These are phyloP conservation scores for Polyploca ridens DNA, from an alignment of 2,888 invertebrate species.

Conservation along the genomic window DNA sequence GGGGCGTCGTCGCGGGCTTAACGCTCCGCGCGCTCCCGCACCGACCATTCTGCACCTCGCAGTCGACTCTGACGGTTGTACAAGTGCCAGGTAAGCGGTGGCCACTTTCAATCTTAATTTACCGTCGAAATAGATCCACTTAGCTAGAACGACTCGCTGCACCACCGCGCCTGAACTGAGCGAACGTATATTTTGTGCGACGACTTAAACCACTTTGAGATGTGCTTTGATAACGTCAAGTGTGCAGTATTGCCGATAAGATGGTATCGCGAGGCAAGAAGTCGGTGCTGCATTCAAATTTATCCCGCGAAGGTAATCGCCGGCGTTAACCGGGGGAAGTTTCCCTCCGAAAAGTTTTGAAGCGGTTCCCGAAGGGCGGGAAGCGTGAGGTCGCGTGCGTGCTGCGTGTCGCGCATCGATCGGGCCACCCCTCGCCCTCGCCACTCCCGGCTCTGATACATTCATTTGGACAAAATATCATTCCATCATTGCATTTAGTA, in stretches of 20 bases:
- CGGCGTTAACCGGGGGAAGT: slow-evolving; percentile 58
- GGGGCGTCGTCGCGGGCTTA: slow-evolving; percentile 74
- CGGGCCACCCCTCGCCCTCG: slow-evolving; percentile 76
- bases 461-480: slow-evolving; percentile 82
- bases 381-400: slow-evolving; percentile 76
- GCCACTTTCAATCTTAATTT: slow-evolving; percentile 60
- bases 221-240: slow-evolving; percentile 76
- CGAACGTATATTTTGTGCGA: slow-evolving; percentile 62
- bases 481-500: slow-evolving; percentile 82
- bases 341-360: slow-evolving; percentile 81
- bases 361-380: slow-evolving; percentile 79
- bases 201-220: slow-evolving; percentile 62
- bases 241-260: slow-evolving; percentile 64
- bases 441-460: slow-evolving; percentile 78
- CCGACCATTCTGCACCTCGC: slow-evolving; percentile 84
- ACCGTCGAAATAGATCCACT: slow-evolving; percentile 47
- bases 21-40: slow-evolving; percentile 79
- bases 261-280: slow-evolving; percentile 57
- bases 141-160: slow-evolving; percentile 43
- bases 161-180: slow-evolving; percentile 47
- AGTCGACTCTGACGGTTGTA: slow-evolving; percentile 84
- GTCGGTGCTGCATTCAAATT: slow-evolving; percentile 64
- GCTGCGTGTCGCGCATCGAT: slow-evolving; percentile 81
- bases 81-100: slow-evolving; percentile 83
- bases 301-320: slow-evolving; percentile 68